These are phyloP conservation scores for Patella depressa DNA, from an alignment of 2,888 invertebrate genomes.

Conservation along the genomic window DNA sequence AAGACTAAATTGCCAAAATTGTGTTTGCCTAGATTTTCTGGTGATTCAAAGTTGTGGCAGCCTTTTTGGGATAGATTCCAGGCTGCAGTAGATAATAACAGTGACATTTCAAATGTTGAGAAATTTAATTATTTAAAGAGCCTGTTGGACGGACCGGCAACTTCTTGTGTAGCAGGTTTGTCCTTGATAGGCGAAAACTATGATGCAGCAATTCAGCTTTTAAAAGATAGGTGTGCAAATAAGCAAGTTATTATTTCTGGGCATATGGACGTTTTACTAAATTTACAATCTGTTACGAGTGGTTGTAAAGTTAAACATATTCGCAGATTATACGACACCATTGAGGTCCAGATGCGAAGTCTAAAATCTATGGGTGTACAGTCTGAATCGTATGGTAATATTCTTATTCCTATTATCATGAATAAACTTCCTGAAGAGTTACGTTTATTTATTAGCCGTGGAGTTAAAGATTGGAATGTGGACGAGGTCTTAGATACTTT, in stretches of 20 bases:
- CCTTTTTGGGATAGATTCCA: slow-evolving; percentile 4
- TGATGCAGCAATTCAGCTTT: too few species aligned
- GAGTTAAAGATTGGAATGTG: neutral
- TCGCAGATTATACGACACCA: neutral
- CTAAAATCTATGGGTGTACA: neutral
- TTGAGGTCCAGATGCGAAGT: neutral
- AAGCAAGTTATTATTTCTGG: too few species aligned
- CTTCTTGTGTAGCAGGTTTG: too few species aligned
- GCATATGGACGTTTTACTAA: neutral
- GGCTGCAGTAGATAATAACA: neutral
- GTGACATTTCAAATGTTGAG: neutral
- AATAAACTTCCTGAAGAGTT: neutral
- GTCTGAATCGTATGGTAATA: neutral
- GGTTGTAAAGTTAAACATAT: neutral
- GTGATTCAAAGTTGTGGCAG: neutral
- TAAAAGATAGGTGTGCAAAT: too few species aligned
- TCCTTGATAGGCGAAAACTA: too few species aligned
- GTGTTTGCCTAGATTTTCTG: neutral
- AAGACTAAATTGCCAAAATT: neutral
- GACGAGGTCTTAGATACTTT: neutral
- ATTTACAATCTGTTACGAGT: neutral
- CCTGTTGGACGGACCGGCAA: neutral
- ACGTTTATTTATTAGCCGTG: neutral
- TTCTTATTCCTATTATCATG: neutral
- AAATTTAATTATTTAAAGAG: slow-evolving; percentile 2